Base-by-base conservation (phyloP, 1,140 invertebrate species). In the Drosophila busckii region DNA sequence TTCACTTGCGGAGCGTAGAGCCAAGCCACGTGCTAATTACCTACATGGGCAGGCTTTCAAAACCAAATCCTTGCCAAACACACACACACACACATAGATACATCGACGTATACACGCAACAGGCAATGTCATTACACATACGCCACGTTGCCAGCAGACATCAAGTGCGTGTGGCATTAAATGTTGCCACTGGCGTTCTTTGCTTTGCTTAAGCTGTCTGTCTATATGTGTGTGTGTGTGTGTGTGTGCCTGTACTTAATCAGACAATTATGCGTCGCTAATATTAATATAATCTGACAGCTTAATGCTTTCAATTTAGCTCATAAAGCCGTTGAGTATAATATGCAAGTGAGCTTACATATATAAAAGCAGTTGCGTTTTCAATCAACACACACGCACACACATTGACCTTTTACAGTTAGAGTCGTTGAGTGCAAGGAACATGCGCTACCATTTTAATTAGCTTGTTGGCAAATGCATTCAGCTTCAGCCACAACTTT, bases 261-360 rank as follows among this genome's bases (percentile, higher is more conserved):
- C 73, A 71, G 73, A 64, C 73, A 78, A 71, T 80, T 73, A 80
- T 78, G 73, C 55, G 31, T 20, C 46, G 63, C 67, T 68, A 73
- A 78, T 78, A 73, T 73, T 54, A 49, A 54, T 73, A 68, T 78
- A 80, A 80, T 71, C 73, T 73, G 8, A 25, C n/a, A 60, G 63
- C 58, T 53, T 71, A 71, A 78, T 73, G 73, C 63, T 65, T 78
- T 78, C 68, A 60, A 78, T 78, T 80, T 78, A 32, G 31, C 56
- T 58, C 56, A 38, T 67, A 46, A n/a, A 58, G 52, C 55, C 46
- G 25, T 29, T 37, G 37, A 53, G 19, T 13, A 32, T 29, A 26
- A 49, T 32, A 54, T 61, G 45, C 15, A n/a, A n/a, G n/a, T n/a
- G n/a, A n/a, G n/a, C n/a, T n/a, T n/a, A n/a, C n/a, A n/a, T 22